Base-by-base conservation (phyloP, 2,113 vertebrate species). In the Ramphastos sulfuratus region DNA sequence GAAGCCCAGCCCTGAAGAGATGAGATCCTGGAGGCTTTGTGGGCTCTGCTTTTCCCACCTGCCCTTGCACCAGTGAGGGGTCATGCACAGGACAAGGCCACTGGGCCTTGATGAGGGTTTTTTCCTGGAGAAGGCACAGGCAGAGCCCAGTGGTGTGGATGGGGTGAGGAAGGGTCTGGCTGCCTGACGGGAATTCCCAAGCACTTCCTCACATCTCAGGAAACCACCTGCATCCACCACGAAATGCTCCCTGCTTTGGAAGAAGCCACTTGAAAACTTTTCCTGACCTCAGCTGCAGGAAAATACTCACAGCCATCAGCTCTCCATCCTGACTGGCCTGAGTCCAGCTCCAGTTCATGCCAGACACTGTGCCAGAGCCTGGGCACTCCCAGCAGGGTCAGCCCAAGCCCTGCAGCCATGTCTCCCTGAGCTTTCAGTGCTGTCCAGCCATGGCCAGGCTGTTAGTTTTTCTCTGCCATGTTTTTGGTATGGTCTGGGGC, bases 391-490 rank as follows among this genome's bases (percentile, higher is more conserved):
- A 5, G 35, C 18, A 69, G 65, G 74, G 77, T 71, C 28, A 35
- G 23, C 48, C 63, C 2, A 1, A 75, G 37, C 60, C 58, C 71
- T 14, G 39, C 27, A 60, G 37, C n/a, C 4, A 7, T 2, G 1
- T 15, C 15, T 31, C 2, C 6, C 13, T 14, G 11, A 31, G n/a
- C 33, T 92, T 72, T 17, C 72, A 58, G 55, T 46, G 19, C 20
- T 25, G 50, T 20, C 39, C 55, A 55, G 44, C 1, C 3, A 78
- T 20, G 24, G 24, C n/a, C 70, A 82, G 12, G 20, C 6, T 65
- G 23, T 10, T 71, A 0, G 0, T 54, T 71, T 75, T 61, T 21
- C 39, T n/a, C 52, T 28, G 70, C 39, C 17, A 64, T 0, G 0
- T 67, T 82, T 85, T 85, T 54, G 14, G 24, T 10, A 12, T 7